phyloP scores from a whole-genome alignment of 2,113 vertebrate species.

The Actenoides lindsayi region DNA sequence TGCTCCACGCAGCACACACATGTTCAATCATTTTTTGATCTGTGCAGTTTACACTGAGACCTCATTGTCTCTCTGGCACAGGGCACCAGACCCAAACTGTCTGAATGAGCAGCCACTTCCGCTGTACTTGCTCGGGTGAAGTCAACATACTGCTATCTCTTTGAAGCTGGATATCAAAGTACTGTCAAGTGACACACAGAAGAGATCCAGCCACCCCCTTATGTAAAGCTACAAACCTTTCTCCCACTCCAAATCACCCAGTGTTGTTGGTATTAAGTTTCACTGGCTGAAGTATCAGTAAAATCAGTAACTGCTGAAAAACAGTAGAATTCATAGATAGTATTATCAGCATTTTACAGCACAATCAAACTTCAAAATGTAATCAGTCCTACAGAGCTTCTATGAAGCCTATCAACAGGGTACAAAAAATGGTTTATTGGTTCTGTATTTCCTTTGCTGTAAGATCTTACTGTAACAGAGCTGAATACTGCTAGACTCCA shows the following conservation, averaged over 20 bases:
- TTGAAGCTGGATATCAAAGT: not conserved
- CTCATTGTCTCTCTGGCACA: not conserved
- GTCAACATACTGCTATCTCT: not conserved
- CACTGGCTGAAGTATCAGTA: not conserved
- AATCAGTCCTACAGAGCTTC: not conserved
- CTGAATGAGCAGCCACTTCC: not conserved
- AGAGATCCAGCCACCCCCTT: not conserved
- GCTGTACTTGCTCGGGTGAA: not conserved
- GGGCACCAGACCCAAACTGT: not conserved
- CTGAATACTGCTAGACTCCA: not conserved
- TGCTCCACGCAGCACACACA: fast-evolving
- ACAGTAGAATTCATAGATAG: not conserved
- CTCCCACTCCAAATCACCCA: not conserved
- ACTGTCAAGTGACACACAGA: not conserved
- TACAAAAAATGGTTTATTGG: not conserved
- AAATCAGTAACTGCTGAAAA: not conserved
- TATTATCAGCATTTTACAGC: not conserved
- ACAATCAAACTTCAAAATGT: not conserved
- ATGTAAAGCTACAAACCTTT: not conserved
- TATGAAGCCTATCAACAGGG: not conserved
- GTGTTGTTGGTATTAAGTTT: not conserved
- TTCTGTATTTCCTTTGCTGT: not conserved
- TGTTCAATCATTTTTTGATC: not conserved
- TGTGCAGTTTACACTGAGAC: not conserved
- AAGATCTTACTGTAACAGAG: not conserved